Percentiles rank a stretch among this genome's conserved stretches.
phyloP scores from a whole-genome alignment of 2,113 vertebrate genomes.

The Heterocephalus glaber region DNA sequence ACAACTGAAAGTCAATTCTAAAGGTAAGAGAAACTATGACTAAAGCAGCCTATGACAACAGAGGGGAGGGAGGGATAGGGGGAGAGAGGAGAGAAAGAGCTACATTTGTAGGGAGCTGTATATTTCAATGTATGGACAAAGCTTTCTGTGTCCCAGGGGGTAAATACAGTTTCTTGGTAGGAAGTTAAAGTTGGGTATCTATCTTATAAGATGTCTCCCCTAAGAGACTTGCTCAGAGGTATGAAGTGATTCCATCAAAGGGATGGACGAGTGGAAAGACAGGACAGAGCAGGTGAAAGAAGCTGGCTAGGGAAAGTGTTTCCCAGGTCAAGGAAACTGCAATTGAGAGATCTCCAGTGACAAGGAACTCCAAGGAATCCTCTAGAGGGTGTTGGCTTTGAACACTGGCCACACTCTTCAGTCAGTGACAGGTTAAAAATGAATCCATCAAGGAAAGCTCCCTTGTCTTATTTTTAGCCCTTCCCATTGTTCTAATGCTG shows the following conservation, averaged over 20 bases:
- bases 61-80: neutral
- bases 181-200: conserved; percentile 13
- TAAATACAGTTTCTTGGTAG: neutral
- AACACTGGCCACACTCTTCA: neutral
- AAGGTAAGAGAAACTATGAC: neutral
- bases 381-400: neutral
- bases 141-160: neutral
- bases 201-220: neutral
- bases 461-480: neutral
- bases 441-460: neutral
- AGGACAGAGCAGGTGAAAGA: conserved; percentile 11
- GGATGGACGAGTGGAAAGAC: conserved; percentile 23
- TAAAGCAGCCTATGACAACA: neutral
- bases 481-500: neutral
- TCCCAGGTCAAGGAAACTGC: neutral
- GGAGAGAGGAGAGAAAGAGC: neutral
- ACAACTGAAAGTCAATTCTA: conserved; percentile 42
- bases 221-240: conserved; percentile 6
- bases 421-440: neutral
- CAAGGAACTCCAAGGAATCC: neutral
- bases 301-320: neutral
- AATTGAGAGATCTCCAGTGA: neutral
- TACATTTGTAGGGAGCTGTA: neutral
- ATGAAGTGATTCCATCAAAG: conserved; percentile 9
- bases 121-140: neutral